A percentile compares a stretch with the other conserved stretches of the same genome.
These are phyloP conservation scores for Paradoxurus hermaphroditus DNA, from an alignment of 2,113 vertebrate genomes.

Conservation along the genomic window DNA sequence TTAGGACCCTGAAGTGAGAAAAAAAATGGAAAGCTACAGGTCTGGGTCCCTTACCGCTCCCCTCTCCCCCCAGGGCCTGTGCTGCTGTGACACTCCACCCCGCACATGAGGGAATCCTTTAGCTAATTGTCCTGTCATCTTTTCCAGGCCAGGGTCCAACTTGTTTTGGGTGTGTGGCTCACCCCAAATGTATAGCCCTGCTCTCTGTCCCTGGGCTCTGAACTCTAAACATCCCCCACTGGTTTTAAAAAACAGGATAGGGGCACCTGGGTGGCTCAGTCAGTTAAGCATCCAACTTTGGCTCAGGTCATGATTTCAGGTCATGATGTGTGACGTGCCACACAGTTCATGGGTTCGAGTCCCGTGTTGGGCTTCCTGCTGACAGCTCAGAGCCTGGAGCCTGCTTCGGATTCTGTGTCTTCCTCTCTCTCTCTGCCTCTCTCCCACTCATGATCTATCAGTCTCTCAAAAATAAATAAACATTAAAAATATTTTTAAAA, in stretches of 20 bases:
- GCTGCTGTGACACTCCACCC: neutral
- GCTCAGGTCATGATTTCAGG: neutral
- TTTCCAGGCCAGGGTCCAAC: neutral
- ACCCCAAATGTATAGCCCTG: neutral
- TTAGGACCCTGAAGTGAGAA: neutral
- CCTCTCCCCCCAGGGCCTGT: neutral
- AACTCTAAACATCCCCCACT: neutral
- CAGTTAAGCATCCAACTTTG: neutral
- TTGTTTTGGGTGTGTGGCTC: neutral
- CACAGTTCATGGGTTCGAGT: neutral
- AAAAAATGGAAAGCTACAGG: neutral
- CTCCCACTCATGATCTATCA: neutral
- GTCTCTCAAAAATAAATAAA: neutral
- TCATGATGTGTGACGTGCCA: too few relatives aligned
- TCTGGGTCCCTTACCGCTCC: neutral
- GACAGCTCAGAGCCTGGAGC: too few relatives aligned
- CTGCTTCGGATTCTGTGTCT: neutral
- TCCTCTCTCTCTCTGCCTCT: neutral
- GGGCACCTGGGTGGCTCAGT: neutral
- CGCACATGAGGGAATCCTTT: neutral
- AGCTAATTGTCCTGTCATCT: neutral
- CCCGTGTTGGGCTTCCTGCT: neutral
- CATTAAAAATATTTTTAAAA: neutral
- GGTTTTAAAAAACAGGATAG: conserved; percentile 13
- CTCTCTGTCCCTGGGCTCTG: neutral